Base-by-base conservation (phyloP, 2,113 vertebrate genomes). In the Istiophorus platypterus region DNA sequence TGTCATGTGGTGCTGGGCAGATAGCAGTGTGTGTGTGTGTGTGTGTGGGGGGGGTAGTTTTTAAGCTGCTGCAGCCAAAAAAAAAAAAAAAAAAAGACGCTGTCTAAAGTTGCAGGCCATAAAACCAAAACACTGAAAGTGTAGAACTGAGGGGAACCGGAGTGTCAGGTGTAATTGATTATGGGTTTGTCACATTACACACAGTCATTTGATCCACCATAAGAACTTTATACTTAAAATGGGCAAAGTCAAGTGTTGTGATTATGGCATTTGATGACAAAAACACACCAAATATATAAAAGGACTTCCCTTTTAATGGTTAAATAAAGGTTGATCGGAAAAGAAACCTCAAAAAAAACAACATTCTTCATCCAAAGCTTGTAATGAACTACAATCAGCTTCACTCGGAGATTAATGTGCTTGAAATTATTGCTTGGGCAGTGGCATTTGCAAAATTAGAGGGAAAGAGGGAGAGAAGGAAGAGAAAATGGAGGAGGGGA, bases 251-350 rank as follows among this genome's bases (percentile, higher is more conserved):
- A 22, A 57, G 54, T 31, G 0, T 27, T n/a, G 4, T 41, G 56
- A 58, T 58, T 11, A 41, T n/a, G 34, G 4, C 24, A 79, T 29
- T 52, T 65, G 11, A 54, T 18, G 29, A 75, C 11, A 75, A 81
- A 68, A 76, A 70, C 65, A 87, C 47, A 61, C 1, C 1, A 66
- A 69, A 61, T 69, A 14, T 81, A 65, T 78, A 80, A 84, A 61
- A 86, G 2, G 49, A 31, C 0, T 49, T 76, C n/a, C 34, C 17
- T 72, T 90, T 93, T 89, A 89, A 88, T 91, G 76, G 47, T 82
- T 81, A 78, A 91, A 85, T 84, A 86, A 29, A 34, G 12, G 68
- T 17, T 68, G 82, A 71, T 72, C 20, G 57, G 15, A 26, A 72
- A 70, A 66, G 59, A 41, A n/a, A 1, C 13, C 24, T 65, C 13